phyloP scores from a whole-genome alignment of 2,888 invertebrate genomes.

The Luperina nickerlii region DNA sequence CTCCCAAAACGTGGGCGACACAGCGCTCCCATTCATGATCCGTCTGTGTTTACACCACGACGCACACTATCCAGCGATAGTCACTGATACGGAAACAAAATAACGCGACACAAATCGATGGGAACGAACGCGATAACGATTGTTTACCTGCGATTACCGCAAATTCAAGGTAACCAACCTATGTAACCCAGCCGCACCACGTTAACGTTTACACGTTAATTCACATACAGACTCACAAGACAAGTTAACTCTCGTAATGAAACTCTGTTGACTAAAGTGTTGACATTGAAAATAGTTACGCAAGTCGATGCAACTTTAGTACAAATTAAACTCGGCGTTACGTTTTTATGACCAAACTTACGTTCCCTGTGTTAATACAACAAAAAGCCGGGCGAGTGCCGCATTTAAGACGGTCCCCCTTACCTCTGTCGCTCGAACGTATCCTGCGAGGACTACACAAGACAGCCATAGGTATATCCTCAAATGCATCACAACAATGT shows the following conservation, averaged over 20 bases:
- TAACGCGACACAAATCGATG: conserved; percentile 80
- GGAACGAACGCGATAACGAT: conserved; percentile 80
- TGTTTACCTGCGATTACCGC: conserved; percentile 86
- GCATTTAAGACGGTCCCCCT: conserved; percentile 90
- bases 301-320: conserved; percentile 80
- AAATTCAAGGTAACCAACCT: conserved; percentile 83
- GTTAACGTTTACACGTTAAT: conserved; percentile 64
- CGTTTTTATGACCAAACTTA: conserved; percentile 62
- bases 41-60: conserved; percentile 76
- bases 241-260: conserved; percentile 64
- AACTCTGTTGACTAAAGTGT: conserved; percentile 71
- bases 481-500: conserved; percentile 93
- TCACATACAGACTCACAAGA: conserved; percentile 58
- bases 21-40: conserved; percentile 81
- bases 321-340: conserved; percentile 60
- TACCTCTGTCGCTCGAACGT: conserved; percentile 94
- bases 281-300: conserved; percentile 89
- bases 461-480: conserved; percentile 94
- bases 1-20: conserved; percentile 86
- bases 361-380: conserved; percentile 74
- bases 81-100: conserved; percentile 76
- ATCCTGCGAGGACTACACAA: conserved; percentile 93
- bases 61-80: conserved; percentile 63
- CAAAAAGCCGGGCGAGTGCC: conserved; percentile 87
- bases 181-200: conserved; percentile 64